Percentiles rank a stretch among this genome's conserved stretches.
phyloP scores from a whole-genome alignment of 2,113 vertebrate species.

The Crypturellus undulatus region DNA sequence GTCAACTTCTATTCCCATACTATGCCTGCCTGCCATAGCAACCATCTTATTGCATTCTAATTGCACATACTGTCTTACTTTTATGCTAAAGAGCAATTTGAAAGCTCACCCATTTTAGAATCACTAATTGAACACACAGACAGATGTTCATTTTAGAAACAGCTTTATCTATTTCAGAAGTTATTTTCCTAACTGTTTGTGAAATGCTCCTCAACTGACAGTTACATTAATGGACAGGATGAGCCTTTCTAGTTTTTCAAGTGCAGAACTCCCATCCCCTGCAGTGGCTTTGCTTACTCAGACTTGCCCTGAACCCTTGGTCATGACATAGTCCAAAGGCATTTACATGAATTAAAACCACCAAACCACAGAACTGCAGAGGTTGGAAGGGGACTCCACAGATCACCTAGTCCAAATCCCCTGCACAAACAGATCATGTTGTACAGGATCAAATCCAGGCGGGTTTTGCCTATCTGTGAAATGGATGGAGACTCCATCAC shows the following conservation, averaged over 20 bases:
- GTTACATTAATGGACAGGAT: neutral
- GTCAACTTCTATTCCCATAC: conserved; percentile 62
- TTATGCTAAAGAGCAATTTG: conserved; percentile 46
- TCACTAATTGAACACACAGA: neutral
- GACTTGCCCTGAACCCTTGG: neutral
- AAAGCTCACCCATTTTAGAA: conserved; percentile 54
- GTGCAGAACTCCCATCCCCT: neutral
- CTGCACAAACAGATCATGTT: neutral
- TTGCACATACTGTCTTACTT: conserved; percentile 42
- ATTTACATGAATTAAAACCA: neutral
- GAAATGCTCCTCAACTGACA: neutral
- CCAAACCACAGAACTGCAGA: neutral
- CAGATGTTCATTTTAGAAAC: conserved; percentile 4
- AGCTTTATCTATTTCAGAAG: conserved; percentile 10
- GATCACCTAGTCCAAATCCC: neutral
- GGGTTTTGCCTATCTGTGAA: neutral
- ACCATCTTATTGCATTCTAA: conserved; percentile 49
- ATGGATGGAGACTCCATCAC: too few species aligned
- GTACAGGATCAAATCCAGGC: neutral
- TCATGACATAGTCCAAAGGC: neutral
- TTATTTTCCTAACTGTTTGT: neutral
- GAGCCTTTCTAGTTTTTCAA: neutral
- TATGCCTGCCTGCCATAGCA: conserved; percentile 34
- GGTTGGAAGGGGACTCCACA: neutral
- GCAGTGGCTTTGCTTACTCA: conserved; percentile 2